phyloP scores from a whole-genome alignment of 2,888 invertebrate species.

The Nephrotoma appendiculata region DNA sequence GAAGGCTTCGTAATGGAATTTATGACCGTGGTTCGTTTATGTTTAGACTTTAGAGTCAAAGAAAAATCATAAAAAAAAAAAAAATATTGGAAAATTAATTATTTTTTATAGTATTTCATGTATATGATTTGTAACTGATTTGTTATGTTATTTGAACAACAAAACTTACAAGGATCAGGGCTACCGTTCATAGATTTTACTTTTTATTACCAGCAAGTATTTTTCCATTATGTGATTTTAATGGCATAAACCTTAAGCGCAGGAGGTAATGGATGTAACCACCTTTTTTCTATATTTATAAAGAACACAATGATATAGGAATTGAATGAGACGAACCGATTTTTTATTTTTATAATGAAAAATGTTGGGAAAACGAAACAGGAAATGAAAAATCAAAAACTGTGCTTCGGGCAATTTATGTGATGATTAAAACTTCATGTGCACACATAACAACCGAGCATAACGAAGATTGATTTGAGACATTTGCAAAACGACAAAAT shows the following conservation, averaged over 20 bases:
- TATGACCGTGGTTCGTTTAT: not conserved
- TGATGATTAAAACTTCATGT: not conserved
- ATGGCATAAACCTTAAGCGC: not conserved
- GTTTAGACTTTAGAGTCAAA: not conserved
- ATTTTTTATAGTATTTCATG: not conserved
- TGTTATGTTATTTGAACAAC: not conserved
- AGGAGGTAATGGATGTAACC: not conserved
- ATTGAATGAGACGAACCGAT: not conserved
- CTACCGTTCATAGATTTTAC: not conserved
- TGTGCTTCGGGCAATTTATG: not conserved
- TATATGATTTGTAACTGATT: not conserved
- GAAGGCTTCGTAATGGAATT: not conserved
- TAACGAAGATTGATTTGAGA: not conserved
- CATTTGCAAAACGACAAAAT: not conserved
- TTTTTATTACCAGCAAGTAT: not conserved
- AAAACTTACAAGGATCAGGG: not conserved
- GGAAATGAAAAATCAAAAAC: not conserved
- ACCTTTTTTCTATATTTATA: not conserved
- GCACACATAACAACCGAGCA: not conserved
- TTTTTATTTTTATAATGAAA: not conserved
- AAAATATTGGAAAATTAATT: not conserved
- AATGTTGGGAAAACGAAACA: not conserved
- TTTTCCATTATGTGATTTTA: not conserved
- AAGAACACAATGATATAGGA: not conserved
- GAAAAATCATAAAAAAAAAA: not conserved